These are phyloP conservation scores for Halocynthia roretzi DNA, from an alignment of 23 tunicate genomes.

Conservation along the genomic window DNA sequence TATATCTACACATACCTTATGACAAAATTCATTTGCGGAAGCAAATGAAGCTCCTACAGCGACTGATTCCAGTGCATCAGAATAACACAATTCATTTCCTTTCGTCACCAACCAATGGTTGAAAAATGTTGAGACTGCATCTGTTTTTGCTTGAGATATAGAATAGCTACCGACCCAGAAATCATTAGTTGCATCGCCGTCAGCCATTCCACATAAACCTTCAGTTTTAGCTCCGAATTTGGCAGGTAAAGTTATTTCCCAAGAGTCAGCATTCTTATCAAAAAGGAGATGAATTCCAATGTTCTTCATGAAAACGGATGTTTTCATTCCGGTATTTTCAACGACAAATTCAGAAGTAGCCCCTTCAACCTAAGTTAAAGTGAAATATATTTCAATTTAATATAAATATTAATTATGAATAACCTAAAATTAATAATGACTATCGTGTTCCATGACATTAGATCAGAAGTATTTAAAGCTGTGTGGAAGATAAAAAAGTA, in stretches of 20 bases:
- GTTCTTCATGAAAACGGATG: constrained; percentile 37
- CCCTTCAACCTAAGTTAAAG: constrained; percentile 1
- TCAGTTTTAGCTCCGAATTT: constrained; percentile 84
- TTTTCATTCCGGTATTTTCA: constrained; percentile 15
- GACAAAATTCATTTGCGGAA: background rate
- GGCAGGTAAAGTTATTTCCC: constrained; percentile 79
- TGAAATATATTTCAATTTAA: too few species aligned
- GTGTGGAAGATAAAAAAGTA: constrained; percentile 14
- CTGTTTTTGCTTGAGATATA: constrained; percentile 24
- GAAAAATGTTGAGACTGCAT: constrained; percentile 54
- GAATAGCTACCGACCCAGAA: constrained; percentile 82
- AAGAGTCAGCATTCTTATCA: constrained; percentile 65
- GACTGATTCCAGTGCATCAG: constrained; percentile 47
- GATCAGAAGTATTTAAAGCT: constrained; percentile 14
- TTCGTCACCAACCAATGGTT: constrained; percentile 63
- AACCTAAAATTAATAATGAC: too few species aligned
- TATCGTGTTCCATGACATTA: too few species aligned
- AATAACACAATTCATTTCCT: constrained; percentile 19
- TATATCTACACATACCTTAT: background rate
- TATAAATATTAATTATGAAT: too few species aligned
- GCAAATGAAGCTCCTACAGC: background rate
- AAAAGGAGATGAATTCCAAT: constrained; percentile 60
- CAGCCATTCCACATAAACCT: constrained; percentile 98
- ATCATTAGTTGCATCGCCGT: constrained; percentile 83
- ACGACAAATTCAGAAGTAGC: constrained; percentile 15